Base-by-base conservation (phyloP, 1,140 invertebrate species). In the Drosophila sulfurigaster region DNA sequence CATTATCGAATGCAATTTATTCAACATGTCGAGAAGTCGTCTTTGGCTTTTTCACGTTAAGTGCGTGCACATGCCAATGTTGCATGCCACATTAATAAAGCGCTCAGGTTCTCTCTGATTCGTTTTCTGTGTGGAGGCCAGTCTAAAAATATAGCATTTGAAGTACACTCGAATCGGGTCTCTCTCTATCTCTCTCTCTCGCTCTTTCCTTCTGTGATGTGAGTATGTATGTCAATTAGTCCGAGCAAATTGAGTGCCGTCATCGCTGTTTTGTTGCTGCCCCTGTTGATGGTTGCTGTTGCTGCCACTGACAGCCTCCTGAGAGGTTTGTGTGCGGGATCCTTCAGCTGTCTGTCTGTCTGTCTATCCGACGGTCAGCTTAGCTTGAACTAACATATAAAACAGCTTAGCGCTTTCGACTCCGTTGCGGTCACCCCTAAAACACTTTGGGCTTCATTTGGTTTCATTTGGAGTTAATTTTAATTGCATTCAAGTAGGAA, bases 401-500 rank as follows among this genome's bases (percentile, higher is more conserved):
- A 25, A 25, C 20, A 25, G 20, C 38, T 7, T 8, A 41, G 32
- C 25, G n/a, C 48, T 2, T 20, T 20, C 32, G 25, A 41, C 25
- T 51, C 32, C 45, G 65, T 59, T 75, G 77, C 38, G 78, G 73
- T 81, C 60, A 52, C 60, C 72, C 81, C 77, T 66, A 79, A 83
- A 76, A 58, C 58, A 46, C 52, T 72, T 46, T 48, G 65, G 65
- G 62, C 75, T 78, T 75, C 66, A 67, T 52, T 60, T 41, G 77
- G 75, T 66, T 79, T 69, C 66, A 76, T 76, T 87, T 76, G 73
- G 82, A 87, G 83, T 87, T 83, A 72, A 87, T 87, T 87, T 89
- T 88, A 89, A 87, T 87, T 87, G 80, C 64, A 54, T 67, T 87
- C 76, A 88, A 87, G 85, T 75, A 87, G 83, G 83, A 87, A 89